Percentiles rank a stretch among this genome's conserved stretches.
These are phyloP conservation scores for Mohoua ochrocephala DNA, from an alignment of 2,113 vertebrate genomes.

Conservation along the genomic window DNA sequence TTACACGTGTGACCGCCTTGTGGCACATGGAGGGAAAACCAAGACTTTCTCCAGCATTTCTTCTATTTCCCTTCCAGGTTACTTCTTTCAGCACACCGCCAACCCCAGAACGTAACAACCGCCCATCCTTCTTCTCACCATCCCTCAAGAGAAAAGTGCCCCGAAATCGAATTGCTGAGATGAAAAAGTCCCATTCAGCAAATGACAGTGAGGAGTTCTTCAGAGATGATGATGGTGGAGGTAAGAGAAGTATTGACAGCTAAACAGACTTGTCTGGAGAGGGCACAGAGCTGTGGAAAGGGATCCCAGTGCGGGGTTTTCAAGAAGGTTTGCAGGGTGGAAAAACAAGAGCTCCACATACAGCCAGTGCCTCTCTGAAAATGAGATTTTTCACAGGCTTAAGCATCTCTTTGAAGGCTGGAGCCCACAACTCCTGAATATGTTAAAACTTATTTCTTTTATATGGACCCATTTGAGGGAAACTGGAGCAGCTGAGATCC, in stretches of 20 bases:
- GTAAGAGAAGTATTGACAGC: conserved; percentile 53
- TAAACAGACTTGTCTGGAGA: not conserved
- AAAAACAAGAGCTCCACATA: not conserved
- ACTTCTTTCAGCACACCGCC: conserved; percentile 97
- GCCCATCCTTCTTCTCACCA: conserved; percentile 95
- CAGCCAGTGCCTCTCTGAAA: not conserved
- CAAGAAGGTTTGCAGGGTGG: not conserved
- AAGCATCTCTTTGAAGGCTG: not conserved
- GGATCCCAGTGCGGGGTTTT: not conserved
- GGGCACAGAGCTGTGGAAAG: not conserved
- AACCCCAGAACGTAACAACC: conserved; percentile 89
- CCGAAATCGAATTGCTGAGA: conserved; percentile 85
- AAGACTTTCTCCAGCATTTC: not conserved
- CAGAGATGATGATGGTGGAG: conserved; percentile 82
- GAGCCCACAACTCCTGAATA: not conserved
- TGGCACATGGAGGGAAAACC: not conserved
- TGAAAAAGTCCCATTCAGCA: conserved; percentile 98
- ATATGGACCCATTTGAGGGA: not conserved
- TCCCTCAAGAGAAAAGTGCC: conserved; percentile 92
- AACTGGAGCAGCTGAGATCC: not conserved
- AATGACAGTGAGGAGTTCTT: conserved; percentile 99
- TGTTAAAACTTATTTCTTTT: not conserved
- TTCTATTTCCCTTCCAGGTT: conserved; percentile 72
- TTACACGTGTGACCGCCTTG: not conserved
- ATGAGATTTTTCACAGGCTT: not conserved